Base-by-base conservation (phyloP, 2,888 invertebrate species). In the Lithophane leautieri region DNA sequence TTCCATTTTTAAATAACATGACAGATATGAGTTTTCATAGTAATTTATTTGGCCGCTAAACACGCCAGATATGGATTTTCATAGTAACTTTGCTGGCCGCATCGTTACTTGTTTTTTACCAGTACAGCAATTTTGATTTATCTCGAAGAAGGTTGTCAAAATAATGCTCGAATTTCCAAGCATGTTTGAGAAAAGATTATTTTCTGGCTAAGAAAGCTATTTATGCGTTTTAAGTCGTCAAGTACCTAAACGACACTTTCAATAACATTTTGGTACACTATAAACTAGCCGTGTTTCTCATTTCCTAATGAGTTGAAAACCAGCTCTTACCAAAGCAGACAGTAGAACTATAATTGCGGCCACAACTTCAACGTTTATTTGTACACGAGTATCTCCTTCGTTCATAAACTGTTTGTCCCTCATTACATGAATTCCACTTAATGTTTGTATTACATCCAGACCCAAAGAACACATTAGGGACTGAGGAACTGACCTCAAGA, bases 391-490 rank as follows among this genome's bases (percentile, higher is more conserved):
- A 19, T 47, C 28, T 28, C 28, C 19, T 60, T 71, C 44, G 50
- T 82, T 72, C 50, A 62, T 66, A 76, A 81, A 34, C 52, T 81
- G 61, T 72, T 47, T 50, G 65, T 66, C 50, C 47, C 50, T 63
- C 72, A 70, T 72, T 67, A 70, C 62, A 76, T 70, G 58, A 76
- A 82, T 76, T 63, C 60, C 50, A 73, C 34, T 68, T 63, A 69
- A 73, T 56, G 68, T 34, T 82, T 82, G 50, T 70, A 58, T 63
- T 85, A 76, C 34, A 60, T 70, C 54, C 47, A 52, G 56, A 67
- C 61, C 77, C 69, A 40, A 25, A 70, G n/a, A 68, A 72, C 80
- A 60, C 77, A 70, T 85, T 76, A 70, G 77, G 34, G 60, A 69
- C 47, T 54, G 62, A 52, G 50, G 8, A 56, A 73, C 56, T 81